Percentiles rank a stretch among this genome's conserved stretches.
phyloP scores from a whole-genome alignment of 2,797 vertebrate species.

The Eleutherodactylus coqui region DNA sequence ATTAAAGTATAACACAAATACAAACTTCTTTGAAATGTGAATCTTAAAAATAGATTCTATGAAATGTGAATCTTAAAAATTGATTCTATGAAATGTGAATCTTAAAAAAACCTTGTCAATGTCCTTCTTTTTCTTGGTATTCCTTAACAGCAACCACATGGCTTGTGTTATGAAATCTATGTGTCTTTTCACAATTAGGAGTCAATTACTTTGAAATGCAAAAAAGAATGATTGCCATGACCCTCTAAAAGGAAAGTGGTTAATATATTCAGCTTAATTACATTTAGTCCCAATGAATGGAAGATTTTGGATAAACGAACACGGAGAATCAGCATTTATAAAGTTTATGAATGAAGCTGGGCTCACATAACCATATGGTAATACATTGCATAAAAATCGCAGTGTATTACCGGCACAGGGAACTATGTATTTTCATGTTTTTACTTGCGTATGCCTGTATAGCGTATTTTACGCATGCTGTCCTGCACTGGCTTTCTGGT shows the following conservation, averaged over 20 bases:
- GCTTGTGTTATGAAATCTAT: slow-evolving; percentile 27
- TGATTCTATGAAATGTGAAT: background rate
- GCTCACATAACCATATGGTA: no score
- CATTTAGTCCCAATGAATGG: slow-evolving; percentile 10
- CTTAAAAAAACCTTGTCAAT: background rate
- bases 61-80: no score
- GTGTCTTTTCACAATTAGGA: slow-evolving; percentile 23
- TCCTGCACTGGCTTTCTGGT: no score
- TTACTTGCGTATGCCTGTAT: no score
- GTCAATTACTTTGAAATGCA: slow-evolving; percentile 7
- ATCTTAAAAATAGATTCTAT: no score
- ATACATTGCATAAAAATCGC: no score
- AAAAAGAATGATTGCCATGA: slow-evolving; percentile 21
- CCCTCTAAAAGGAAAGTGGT: background rate
- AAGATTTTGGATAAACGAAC: background rate
- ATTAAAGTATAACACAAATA: no score
- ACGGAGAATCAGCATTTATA: background rate
- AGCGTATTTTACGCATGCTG: no score
- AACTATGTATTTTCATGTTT: no score
- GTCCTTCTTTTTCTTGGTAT: background rate
- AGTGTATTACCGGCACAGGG: no score
- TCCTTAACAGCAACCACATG: slow-evolving; percentile 43
- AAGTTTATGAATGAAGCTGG: background rate
- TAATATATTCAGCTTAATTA: slow-evolving; percentile 19
- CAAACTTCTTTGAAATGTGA: no score